Conservation (phyloP, 1,140 invertebrate genomes). For the Hermetia illucens region DNA sequence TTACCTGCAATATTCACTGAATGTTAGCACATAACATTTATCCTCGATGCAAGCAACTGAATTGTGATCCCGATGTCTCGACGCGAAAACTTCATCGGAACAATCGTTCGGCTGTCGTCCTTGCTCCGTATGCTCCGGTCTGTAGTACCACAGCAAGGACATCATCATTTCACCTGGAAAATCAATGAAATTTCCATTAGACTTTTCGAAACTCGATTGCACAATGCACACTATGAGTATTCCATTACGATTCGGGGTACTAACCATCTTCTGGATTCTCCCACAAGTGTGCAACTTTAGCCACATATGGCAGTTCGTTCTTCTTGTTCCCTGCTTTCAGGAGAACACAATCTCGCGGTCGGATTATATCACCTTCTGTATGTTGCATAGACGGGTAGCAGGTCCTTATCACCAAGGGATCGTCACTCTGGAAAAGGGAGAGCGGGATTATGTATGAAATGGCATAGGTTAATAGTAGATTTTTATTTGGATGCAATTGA, state of each 20-base stretch:
- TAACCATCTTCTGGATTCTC: constrained; percentile 86
- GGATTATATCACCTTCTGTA: constrained; percentile 67
- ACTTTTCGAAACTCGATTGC: too few species aligned
- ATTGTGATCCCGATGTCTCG: constrained; percentile 82
- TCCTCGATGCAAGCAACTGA: constrained; percentile 96
- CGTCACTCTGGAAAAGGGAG: constrained; percentile 57
- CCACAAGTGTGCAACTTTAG: constrained; percentile 86
- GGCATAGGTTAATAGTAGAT: too few species aligned
- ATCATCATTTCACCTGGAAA: constrained; percentile 90
- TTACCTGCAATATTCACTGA: constrained; percentile 93
- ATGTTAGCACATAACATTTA: constrained; percentile 93
- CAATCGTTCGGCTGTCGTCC: constrained; percentile 63
- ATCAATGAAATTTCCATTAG: constrained; percentile 1
- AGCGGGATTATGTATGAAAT: too few species aligned
- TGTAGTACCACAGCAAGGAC: constrained; percentile 92
- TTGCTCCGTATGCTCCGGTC: constrained; percentile 89
- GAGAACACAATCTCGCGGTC: constrained; percentile 77
- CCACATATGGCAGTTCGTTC: constrained; percentile 84
- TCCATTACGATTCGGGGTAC: constrained; percentile 9
- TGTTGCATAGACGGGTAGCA: constrained; percentile 86
- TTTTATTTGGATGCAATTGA: too few species aligned
- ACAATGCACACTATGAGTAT: too few species aligned
- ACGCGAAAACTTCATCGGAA: constrained; percentile 88
- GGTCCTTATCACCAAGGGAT: constrained; percentile 49
- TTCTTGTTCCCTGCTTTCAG: constrained; percentile 68